Percentiles rank a stretch among this genome's conserved stretches.
These are phyloP conservation scores for Brachyhypopomus gauderio DNA, from an alignment of 2,113 vertebrate species.

Conservation along the genomic window DNA sequence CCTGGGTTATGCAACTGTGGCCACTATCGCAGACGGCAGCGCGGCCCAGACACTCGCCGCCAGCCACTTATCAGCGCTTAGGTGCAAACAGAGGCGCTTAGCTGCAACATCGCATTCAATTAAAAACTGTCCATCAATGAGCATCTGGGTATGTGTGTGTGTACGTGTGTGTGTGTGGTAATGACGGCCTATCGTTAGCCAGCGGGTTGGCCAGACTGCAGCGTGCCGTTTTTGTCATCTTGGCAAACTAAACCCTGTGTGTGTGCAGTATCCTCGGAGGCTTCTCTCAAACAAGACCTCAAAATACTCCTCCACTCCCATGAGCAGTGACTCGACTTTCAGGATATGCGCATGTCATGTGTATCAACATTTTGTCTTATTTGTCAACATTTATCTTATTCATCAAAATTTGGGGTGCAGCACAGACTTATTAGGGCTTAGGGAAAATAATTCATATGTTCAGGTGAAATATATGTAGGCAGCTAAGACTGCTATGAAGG, in stretches of 20 bases:
- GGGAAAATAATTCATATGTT: neutral
- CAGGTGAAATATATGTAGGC: neutral
- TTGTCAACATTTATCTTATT: neutral
- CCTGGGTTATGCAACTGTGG: conserved; percentile 21
- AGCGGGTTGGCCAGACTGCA: neutral
- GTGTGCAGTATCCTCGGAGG: too few species aligned
- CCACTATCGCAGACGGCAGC: conserved; percentile 29
- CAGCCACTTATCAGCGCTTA: conserved; percentile 35
- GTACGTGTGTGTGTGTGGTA: too few species aligned
- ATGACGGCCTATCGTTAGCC: neutral
- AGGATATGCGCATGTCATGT: too few species aligned
- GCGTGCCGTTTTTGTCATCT: neutral
- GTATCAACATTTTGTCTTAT: too few species aligned
- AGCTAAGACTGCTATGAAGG: too few species aligned
- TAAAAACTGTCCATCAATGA: conserved; percentile 15
- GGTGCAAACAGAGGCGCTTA: conserved; percentile 33
- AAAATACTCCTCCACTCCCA: too few species aligned
- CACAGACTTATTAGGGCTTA: neutral
- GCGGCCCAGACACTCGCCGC: conserved; percentile 19
- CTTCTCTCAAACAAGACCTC: too few species aligned
- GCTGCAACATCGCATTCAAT: conserved; percentile 31
- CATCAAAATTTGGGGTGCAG: neutral
- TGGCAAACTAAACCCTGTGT: too few species aligned
- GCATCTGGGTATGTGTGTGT: neutral
- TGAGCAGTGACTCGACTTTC: too few species aligned